Evolutionary conservation across 2,888 invertebrate species (phyloP), one percentile per base, ranked within the genome.

Genomic region (Reticulitermes lucifugus): DNA sequence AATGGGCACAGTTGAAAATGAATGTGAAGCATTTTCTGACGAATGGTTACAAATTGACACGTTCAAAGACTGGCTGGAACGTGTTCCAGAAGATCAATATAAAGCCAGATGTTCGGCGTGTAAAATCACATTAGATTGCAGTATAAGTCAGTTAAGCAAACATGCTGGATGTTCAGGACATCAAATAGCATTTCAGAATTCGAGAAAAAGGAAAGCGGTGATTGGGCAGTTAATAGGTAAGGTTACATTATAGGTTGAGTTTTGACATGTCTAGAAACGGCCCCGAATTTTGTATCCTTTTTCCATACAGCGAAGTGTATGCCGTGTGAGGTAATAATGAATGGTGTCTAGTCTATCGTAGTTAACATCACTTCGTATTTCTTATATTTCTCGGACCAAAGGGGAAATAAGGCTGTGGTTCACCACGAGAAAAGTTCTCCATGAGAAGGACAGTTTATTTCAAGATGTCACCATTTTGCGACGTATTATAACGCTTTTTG

Each of bases 141-240:
- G 88, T 35, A 89, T 88, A 86, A 89, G 88, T 87, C 89, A 89
- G 83, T 87, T 89, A 60, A 88, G 88, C 85, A 89, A 89, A 84
- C 89, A 89, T 87, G 89, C 89, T 35, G 87, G 88, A 21, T 88
- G 88, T 18, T 88, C 88, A 71, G 88, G 88, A 85, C 89, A 89
- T 85, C 65, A 81, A 70, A 35, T 70, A 43, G 25, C 65, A 14
- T 9, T 65, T n/a, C 81, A 81, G 4, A 81, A 43, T 59, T 22
- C 55, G 43, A 81, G 81, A 46, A 81, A 81, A 70, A 70, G 81
- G 59, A 81, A 81, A 60, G 35, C 81, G 18, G 65, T 81, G 14
- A 81, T 60, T 43, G 80, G 80, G 25, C 80, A 80, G 60, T 35
- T 80, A 60, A 60, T 80, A 59, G 81, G 81, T 81, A 25, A 81